Evolutionary conservation across 2,113 vertebrate genomes (phyloP), one percentile per base, ranked within the genome.

Genomic region (Bucco capensis): DNA sequence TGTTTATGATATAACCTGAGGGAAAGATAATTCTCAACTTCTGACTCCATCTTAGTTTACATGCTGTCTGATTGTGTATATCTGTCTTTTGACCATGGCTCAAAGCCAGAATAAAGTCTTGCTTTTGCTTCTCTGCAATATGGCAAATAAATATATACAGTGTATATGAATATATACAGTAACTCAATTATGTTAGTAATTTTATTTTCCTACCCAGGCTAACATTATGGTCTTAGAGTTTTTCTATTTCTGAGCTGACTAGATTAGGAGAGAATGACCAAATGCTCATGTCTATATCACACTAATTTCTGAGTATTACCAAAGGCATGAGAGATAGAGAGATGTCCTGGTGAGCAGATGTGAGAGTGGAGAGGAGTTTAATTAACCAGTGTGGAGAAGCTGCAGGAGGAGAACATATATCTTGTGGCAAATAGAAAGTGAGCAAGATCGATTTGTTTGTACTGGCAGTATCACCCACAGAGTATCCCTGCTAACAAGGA

Each of bases 371-470:
- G 69, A 71, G 57, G 38, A 64, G 69, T 83, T 92, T 77, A 83
- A 86, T 92, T 90, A 94, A 83, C 42, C 62, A 66, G 47, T 14
- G 2, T 75, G 54, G 35, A 50, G 71, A 74, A 82, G 51, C 37
- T 74, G 51, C 73, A 77, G 65, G 60, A 88, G 65, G 56, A 90
- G 49, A 80, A 86, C 69, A 88, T 80, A 49, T 11, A 65, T 75
- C 57, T 83, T 74, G 62, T 67, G 46, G 30, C 40, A 70, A 38
- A 28, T 53, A 71, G 82, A 28, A 82, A 84, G 60, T 21, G 57
- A 91, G 65, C 35, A 64, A 88, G 76, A 92, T 89, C 7, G 12
- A 74, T 91, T 91, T 88, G 65, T 93, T 94, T 81, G 62, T 31
- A 12, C 71, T 66, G 54, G 31, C 33, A 72, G 23, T 13, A 72